A percentile compares a stretch with the other conserved stretches of the same genome.
phyloP scores from a whole-genome alignment of 2,888 invertebrate genomes.

The Poecilus cupreus region DNA sequence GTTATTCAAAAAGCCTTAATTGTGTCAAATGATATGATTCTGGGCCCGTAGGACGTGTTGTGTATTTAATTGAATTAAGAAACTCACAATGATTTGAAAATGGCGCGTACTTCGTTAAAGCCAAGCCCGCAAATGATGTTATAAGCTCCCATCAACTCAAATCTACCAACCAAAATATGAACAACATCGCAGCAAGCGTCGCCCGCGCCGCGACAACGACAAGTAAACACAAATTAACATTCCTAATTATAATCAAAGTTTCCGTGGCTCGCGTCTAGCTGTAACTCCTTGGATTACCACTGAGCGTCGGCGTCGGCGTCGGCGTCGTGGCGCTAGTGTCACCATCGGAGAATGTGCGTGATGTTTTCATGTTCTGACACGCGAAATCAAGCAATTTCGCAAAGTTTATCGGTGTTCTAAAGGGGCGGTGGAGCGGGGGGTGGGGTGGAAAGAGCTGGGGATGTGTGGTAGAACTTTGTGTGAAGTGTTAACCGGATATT shows the following conservation, averaged over 20 bases:
- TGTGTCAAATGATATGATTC: too few species aligned
- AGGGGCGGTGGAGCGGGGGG: neutral
- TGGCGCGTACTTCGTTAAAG: neutral
- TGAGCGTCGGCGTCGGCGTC: too few species aligned
- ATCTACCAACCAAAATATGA: slow-evolving; percentile 10
- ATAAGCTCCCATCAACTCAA: slow-evolving; percentile 15
- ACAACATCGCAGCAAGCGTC: slow-evolving; percentile 1
- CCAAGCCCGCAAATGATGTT: slow-evolving; percentile 3
- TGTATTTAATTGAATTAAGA: neutral
- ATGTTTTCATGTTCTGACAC: slow-evolving; percentile 2
- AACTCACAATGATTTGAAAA: neutral
- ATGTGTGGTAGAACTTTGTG: slow-evolving; percentile 18
- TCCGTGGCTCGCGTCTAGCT: slow-evolving; percentile 10
- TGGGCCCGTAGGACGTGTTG: too few species aligned
- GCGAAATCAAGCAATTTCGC: slow-evolving; percentile 42
- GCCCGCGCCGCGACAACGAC: neutral
- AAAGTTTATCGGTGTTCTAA: slow-evolving; percentile 41
- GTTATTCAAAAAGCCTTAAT: too few species aligned
- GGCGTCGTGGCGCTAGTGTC: neutral
- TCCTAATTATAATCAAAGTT: slow-evolving; percentile 44
- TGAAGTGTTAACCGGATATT: slow-evolving; percentile 36
- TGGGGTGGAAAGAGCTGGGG: too few species aligned
- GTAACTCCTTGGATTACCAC: slow-evolving; percentile 12
- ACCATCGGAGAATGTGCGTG: too few species aligned
- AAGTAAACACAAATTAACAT: slow-evolving; percentile 37